These are phyloP conservation scores for Hyperoodon ampullatus DNA, from an alignment of 2,113 vertebrate species.

Conservation along the genomic window DNA sequence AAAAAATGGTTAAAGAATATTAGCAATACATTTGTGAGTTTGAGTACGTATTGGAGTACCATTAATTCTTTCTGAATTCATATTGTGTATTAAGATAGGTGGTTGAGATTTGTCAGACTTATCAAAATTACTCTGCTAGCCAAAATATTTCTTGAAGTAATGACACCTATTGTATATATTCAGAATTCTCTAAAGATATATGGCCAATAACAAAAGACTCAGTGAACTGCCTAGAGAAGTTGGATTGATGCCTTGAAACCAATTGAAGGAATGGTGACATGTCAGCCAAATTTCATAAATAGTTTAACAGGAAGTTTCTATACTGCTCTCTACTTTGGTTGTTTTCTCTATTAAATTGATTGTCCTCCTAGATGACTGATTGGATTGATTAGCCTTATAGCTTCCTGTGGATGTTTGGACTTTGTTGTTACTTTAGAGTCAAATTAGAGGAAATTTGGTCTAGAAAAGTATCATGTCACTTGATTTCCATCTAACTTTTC, in stretches of 20 bases:
- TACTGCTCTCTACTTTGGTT: slow-evolving; percentile 49
- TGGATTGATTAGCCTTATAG: not conserved
- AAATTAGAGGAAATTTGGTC: not conserved
- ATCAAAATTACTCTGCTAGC: not conserved
- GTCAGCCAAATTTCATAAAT: slow-evolving; percentile 79
- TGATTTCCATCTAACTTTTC: not conserved
- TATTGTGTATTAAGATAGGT: not conserved
- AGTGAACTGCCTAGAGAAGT: slow-evolving; percentile 74
- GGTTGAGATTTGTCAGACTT: not conserved
- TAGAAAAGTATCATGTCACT: not conserved
- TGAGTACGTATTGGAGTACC: not conserved
- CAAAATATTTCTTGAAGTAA: slow-evolving; percentile 68
- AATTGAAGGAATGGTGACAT: slow-evolving; percentile 75
- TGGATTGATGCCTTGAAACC: slow-evolving; percentile 74
- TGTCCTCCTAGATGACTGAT: not conserved
- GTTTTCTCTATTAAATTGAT: not conserved
- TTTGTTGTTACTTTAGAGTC: not conserved
- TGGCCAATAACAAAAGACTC: slow-evolving; percentile 75
- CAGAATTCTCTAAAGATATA: slow-evolving; percentile 75
- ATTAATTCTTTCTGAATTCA: slow-evolving; percentile 33
- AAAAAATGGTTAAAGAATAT: not conserved
- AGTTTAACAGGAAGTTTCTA: slow-evolving; percentile 79
- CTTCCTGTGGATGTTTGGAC: not conserved
- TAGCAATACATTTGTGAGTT: not conserved
- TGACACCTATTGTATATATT: slow-evolving; percentile 76